These are phyloP conservation scores for Cremastinae sp. DNA, from an alignment of 2,888 invertebrate genomes.

Conservation along the genomic window DNA sequence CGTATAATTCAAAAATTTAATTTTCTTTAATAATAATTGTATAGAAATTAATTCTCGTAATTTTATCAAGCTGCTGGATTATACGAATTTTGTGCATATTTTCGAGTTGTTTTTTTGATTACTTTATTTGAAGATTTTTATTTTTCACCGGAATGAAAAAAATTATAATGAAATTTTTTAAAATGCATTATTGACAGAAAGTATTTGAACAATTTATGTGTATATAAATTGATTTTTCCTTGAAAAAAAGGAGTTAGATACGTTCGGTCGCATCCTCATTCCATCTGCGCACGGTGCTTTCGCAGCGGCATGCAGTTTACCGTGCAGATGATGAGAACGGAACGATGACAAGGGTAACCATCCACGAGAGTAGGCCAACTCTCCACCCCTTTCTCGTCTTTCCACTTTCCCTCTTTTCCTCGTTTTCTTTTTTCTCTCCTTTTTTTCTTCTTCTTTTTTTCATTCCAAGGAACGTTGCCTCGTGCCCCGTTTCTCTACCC, in stretches of 20 bases:
- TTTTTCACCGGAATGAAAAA: too few relatives aligned
- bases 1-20: too few relatives aligned
- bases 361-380: constrained; percentile 50
- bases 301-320: constrained; percentile 40
- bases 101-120: too few relatives aligned
- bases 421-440: neutral
- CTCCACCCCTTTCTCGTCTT: constrained; percentile 17
- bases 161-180: too few relatives aligned
- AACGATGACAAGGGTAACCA: constrained; percentile 45
- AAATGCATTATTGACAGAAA: too few relatives aligned
- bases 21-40: too few relatives aligned
- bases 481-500: constrained; percentile 34
- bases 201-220: too few relatives aligned
- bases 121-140: too few relatives aligned
- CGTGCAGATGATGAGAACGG: constrained; percentile 27
- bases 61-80: too few relatives aligned
- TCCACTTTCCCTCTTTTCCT: constrained; percentile 9
- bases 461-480: constrained; percentile 37
- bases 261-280: neutral
- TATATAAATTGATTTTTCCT: constrained; percentile 26
- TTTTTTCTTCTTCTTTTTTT: constrained; percentile 22
- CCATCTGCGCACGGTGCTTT: constrained; percentile 22
- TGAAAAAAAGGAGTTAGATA: neutral
- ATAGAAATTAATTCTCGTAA: too few relatives aligned
- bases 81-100: too few relatives aligned